Base-by-base conservation (phyloP, 2,797 vertebrate species). In the Crenuchus spilurus region DNA sequence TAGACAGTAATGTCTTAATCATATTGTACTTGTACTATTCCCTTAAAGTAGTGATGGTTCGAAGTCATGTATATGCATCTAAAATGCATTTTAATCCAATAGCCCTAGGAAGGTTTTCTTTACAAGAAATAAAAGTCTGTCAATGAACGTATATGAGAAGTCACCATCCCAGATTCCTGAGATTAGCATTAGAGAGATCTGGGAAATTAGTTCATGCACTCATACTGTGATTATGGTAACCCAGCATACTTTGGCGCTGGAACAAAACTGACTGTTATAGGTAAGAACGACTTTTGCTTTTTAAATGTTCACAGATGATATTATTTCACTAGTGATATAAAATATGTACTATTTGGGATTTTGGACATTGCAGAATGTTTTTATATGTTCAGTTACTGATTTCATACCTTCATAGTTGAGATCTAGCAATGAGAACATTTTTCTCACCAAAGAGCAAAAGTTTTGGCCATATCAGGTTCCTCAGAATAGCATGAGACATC, bases 191-290 rank as follows among this genome's bases (percentile, higher is more conserved):
- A 64, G n/a, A 41, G 6, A 31, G 46, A 71, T 16, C 8, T 73
- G 28, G 28, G 39, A 74, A 66, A 74, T 66, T 37, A 10, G 51
- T 48, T 58, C 24, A 66, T 24, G 35, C 31, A 30, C 31, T 66
- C 30, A 58, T 26, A 58, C 72, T 85, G 84, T 85, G 82, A 58
- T 49, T 72, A n/a, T 69, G 64, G 39, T 35, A 10, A 79, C 82
- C 44, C 76, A 84, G 62, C 83, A 72, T 74, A 3, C 66, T 42
- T 90, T 65, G 87, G 88, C n/a, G n/a, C n/a, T n/a, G n/a, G n/a
- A n/a, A n/a, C n/a, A n/a, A n/a, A n/a, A n/a, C n/a, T n/a, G n/a
- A 30, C n/a, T n/a, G n/a, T n/a, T n/a, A n/a, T n/a, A n/a, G n/a
- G n/a, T n/a, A n/a, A n/a, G n/a, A n/a, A n/a, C n/a, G n/a, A n/a